These are phyloP conservation scores for Phymatocera aterrima DNA, from an alignment of 2,888 invertebrate species.

Conservation along the genomic window DNA sequence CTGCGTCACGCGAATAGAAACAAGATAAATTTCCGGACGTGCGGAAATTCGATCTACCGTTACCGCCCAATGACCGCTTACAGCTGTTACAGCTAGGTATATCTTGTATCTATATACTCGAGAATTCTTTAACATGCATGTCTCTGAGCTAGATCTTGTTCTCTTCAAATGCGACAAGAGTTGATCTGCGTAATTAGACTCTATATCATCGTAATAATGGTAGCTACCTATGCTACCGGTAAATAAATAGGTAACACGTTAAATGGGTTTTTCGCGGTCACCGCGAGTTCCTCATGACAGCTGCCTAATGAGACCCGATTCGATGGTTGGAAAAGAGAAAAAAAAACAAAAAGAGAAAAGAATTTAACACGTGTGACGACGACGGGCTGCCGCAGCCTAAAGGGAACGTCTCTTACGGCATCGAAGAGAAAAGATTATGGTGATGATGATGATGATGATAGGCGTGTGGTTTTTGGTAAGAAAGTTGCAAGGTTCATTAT, in stretches of 20 bases:
- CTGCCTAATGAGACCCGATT: constrained; percentile 28
- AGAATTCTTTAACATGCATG: constrained; percentile 12
- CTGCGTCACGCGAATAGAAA: constrained; percentile 19
- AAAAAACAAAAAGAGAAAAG: background rate
- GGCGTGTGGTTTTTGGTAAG: background rate
- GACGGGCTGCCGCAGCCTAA: background rate
- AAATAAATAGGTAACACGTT: background rate
- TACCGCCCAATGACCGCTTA: background rate
- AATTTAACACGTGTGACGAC: constrained; percentile 5
- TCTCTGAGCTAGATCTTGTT: background rate
- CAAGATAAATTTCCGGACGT: constrained; percentile 28
- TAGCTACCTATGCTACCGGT: background rate
- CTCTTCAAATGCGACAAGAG: background rate
- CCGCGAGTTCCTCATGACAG: constrained; percentile 28
- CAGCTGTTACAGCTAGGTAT: background rate
- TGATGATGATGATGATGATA: background rate
- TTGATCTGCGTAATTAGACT: background rate
- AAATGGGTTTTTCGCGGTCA: constrained; percentile 23
- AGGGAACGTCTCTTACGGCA: too few relatives aligned
- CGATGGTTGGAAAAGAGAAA: background rate
- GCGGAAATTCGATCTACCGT: constrained; percentile 42
- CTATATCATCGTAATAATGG: background rate
- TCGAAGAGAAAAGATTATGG: background rate
- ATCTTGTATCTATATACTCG: background rate
- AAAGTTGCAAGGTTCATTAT: too few relatives aligned